These are phyloP conservation scores for Lepidochitona cinerea DNA, from an alignment of 2,888 invertebrate genomes.

Conservation along the genomic window DNA sequence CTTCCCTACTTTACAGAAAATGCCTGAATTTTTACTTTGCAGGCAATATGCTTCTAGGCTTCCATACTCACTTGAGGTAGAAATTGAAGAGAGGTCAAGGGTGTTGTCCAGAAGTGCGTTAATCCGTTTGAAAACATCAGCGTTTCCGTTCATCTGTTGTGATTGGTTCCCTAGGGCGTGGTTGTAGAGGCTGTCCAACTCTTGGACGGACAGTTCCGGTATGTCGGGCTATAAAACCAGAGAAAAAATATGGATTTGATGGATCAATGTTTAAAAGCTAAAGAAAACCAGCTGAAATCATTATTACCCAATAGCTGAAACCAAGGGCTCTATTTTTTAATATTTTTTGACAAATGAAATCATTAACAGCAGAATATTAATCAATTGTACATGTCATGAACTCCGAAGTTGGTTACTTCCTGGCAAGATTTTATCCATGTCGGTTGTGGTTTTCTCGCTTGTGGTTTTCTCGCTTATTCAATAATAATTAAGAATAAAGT, in stretches of 20 bases:
- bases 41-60: background rate
- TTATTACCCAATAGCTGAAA: too few species aligned
- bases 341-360: too few species aligned
- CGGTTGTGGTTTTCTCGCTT: too few species aligned
- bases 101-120: constrained; percentile 71
- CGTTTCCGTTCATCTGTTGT: constrained; percentile 27
- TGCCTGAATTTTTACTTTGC: background rate
- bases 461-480: too few species aligned
- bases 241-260: background rate
- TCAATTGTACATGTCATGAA: too few species aligned
- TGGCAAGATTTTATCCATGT: too few species aligned
- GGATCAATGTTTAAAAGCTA: background rate
- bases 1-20: too few species aligned
- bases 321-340: too few species aligned
- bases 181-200: background rate
- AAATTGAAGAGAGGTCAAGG: constrained; percentile 60
- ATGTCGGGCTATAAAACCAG: background rate
- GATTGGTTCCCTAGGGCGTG: background rate
- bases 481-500: too few species aligned
- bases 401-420: too few species aligned
- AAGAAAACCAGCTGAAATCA: too few species aligned
- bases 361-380: too few species aligned
- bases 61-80: constrained; percentile 16
- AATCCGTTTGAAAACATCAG: constrained; percentile 68
- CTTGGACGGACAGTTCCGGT: background rate